Conservation (phyloP, 2,797 vertebrate species). For the Esox masquinongy region DNA sequence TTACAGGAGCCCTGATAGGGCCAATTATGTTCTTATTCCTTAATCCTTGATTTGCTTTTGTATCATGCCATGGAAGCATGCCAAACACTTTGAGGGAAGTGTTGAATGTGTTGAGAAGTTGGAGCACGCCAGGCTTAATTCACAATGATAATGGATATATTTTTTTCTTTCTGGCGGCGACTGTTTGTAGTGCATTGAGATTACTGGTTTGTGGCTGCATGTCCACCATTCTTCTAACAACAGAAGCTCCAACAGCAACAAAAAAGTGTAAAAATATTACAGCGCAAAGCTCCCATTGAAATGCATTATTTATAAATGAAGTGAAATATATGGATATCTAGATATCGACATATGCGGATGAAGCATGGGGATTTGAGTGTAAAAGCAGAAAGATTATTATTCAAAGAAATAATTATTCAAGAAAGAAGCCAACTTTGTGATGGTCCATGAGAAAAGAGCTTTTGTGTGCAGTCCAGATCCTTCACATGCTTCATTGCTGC, state of each 20-base stretch:
- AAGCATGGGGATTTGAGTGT: not conserved
- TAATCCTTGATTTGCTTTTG: slow-evolving; percentile 25
- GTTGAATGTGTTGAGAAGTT: slow-evolving; percentile 3
- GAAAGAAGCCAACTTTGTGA: not conserved
- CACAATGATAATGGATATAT: slow-evolving; percentile 11
- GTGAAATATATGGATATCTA: no score
- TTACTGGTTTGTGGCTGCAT: not conserved
- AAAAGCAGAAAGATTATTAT: not conserved
- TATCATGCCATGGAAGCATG: slow-evolving; percentile 12
- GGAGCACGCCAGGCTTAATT: slow-evolving; percentile 12
- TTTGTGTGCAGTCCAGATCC: not conserved
- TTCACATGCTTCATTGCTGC: not conserved
- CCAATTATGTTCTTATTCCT: slow-evolving; percentile 16
- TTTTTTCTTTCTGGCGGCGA: slow-evolving; percentile 17
- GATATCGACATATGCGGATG: not conserved
- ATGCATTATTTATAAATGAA: not conserved
- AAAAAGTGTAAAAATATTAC: not conserved
- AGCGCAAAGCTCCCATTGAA: not conserved
- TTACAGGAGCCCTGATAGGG: slow-evolving; percentile 26
- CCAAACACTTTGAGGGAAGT: slow-evolving; percentile 11
- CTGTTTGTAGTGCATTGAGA: not conserved
- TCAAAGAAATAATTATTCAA: no score
- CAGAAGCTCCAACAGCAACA: not conserved
- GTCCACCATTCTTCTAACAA: not conserved
- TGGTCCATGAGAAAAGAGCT: not conserved